Evolutionary conservation across 2,113 vertebrate genomes (phyloP).

Genomic region (Hassar affinis): DNA sequence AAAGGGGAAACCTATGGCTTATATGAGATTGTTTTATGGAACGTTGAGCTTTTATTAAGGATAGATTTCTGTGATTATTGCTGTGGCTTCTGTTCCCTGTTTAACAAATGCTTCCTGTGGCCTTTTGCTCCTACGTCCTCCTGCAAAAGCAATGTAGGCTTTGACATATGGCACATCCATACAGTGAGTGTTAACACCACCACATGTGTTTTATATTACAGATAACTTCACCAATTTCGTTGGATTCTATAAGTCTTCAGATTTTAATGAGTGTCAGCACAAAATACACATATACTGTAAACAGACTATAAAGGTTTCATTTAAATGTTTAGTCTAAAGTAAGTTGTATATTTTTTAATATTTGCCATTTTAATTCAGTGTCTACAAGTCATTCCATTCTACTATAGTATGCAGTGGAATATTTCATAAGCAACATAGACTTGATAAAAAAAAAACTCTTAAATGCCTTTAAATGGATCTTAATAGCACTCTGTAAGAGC

Average conservation of each 20-base stretch:
- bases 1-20: slow-evolving; percentile 3
- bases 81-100: too few relatives aligned
- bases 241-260: slow-evolving; percentile 10
- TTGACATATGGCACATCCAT: slow-evolving; percentile 20
- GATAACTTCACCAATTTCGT: slow-evolving; percentile 5
- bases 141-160: background rate
- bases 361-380: background rate
- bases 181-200: slow-evolving; percentile 27
- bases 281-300: background rate
- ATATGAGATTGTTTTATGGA: background rate
- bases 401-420: background rate
- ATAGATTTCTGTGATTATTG: background rate
- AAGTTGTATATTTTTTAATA: background rate
- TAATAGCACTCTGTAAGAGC: background rate
- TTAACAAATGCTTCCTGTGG: background rate
- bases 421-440: background rate
- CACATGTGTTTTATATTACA: slow-evolving; percentile 50
- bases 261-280: background rate
- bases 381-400: background rate
- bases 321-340: background rate
- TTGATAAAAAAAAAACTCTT: background rate
- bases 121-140: background rate
- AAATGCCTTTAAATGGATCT: background rate
- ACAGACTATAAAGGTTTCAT: background rate
- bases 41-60: background rate